Percentiles rank a stretch among this genome's conserved stretches.
phyloP scores from a whole-genome alignment of 2,113 vertebrate genomes.

The Nothobranchius furzeri region DNA sequence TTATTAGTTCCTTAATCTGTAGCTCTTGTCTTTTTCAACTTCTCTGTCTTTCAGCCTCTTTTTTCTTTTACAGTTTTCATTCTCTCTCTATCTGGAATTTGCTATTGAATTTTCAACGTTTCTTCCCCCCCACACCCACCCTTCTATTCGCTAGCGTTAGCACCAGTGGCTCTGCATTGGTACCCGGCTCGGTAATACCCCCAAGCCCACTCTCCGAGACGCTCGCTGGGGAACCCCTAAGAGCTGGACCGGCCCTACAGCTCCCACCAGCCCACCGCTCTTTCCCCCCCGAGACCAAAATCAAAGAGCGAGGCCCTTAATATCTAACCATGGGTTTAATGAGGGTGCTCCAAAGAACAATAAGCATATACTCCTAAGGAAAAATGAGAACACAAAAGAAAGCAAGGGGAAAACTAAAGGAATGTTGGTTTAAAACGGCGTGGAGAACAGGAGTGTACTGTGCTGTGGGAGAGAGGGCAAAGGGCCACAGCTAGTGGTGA shows the following conservation, averaged over 20 bases:
- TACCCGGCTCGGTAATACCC: conserved; percentile 63
- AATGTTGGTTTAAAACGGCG: conserved; percentile 56
- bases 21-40: conserved; percentile 61
- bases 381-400: conserved; percentile 59
- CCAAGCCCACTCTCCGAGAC: conserved; percentile 69
- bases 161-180: conserved; percentile 44
- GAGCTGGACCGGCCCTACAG: conserved; percentile 63
- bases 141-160: conserved; percentile 35
- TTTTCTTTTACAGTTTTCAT: conserved; percentile 49
- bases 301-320: conserved; percentile 78
- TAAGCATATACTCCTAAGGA: conserved; percentile 74
- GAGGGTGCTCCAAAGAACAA: conserved; percentile 76
- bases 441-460: conserved; percentile 38
- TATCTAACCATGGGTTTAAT: conserved; percentile 78
- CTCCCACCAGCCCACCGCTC: conserved; percentile 68
- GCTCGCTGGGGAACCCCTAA: conserved; percentile 66
- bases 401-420: conserved; percentile 53
- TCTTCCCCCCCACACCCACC: conserved; percentile 62
- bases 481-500: conserved; percentile 71
- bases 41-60: conserved; percentile 63
- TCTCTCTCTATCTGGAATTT: conserved; percentile 23
- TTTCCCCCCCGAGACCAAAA: conserved; percentile 68
- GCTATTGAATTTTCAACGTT: not conserved
- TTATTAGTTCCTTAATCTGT: conserved; percentile 67
- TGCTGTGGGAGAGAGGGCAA: conserved; percentile 62